A percentile compares a stretch with the other conserved stretches of the same genome.
These are phyloP conservation scores for Crossaster papposus DNA, from an alignment of 53 echinoderm and acorn worm species.

Conservation along the genomic window DNA sequence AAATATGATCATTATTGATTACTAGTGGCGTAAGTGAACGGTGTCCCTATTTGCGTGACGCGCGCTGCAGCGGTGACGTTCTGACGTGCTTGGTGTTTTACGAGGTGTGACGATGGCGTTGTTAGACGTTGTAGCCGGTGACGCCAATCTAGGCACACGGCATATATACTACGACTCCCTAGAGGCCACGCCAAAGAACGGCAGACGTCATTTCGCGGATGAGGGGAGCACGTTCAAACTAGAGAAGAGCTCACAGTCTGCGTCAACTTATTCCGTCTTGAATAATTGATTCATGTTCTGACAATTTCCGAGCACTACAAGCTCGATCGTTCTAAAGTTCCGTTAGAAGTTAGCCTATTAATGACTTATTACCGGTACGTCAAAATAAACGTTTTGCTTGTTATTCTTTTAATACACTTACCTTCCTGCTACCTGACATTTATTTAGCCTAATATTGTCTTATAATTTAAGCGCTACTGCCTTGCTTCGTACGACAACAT, in stretches of 20 bases:
- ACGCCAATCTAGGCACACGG: neutral
- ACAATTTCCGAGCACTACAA: no score
- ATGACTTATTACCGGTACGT: no score
- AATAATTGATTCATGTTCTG: neutral
- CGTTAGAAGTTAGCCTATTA: no score
- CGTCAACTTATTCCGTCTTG: neutral
- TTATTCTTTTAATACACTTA: no score
- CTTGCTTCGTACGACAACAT: no score
- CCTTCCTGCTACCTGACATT: no score
- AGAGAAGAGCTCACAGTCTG: neutral
- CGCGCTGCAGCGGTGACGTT: neutral
- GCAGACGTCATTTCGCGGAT: constrained; percentile 8
- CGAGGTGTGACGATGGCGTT: constrained; percentile 10
- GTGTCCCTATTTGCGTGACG: neutral
- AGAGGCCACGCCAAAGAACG: neutral
- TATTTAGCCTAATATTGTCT: no score
- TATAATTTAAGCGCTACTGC: no score
- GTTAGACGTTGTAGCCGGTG: neutral
- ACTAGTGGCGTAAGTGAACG: neutral
- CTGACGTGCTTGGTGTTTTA: neutral
- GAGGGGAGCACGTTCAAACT: neutral
- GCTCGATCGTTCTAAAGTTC: no score
- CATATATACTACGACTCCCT: neutral
- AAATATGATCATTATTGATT: neutral
- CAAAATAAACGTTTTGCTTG: no score